Conservation (phyloP, 2,113 vertebrate species). For the Microcebus lehilahytsara region DNA sequence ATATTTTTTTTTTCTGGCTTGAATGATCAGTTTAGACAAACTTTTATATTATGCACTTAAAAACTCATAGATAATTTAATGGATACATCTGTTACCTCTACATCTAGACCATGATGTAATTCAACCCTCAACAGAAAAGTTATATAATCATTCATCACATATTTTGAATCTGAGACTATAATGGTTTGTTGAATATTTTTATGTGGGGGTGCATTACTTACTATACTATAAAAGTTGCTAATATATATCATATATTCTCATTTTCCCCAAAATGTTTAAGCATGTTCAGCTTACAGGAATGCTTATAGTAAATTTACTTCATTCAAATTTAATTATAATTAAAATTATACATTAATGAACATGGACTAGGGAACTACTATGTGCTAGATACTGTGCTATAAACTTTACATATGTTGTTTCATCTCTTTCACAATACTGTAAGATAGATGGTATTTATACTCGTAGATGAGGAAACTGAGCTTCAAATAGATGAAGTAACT, state of each 20-base stretch:
- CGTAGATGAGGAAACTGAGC: not conserved
- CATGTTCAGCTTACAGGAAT: not conserved
- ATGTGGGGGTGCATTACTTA: not conserved
- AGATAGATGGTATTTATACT: not conserved
- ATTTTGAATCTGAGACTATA: not conserved
- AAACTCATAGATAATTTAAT: not conserved
- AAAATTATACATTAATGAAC: not conserved
- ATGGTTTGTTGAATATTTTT: not conserved
- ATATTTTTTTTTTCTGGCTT: not conserved
- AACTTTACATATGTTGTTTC: not conserved
- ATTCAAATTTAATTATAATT: not conserved
- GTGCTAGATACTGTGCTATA: not conserved
- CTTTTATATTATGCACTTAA: not conserved
- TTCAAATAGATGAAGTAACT: not conserved
- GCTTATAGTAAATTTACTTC: not conserved
- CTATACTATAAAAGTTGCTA: not conserved
- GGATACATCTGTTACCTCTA: not conserved
- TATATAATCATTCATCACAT: not conserved
- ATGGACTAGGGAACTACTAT: not conserved
- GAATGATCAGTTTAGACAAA: conserved; percentile 28
- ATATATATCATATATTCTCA: not conserved
- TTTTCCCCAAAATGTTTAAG: not conserved
- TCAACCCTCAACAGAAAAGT: not conserved
- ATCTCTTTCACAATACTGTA: not conserved
- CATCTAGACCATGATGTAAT: not conserved